phyloP scores from a whole-genome alignment of 2,113 vertebrate species.

The Cololabis saira region DNA sequence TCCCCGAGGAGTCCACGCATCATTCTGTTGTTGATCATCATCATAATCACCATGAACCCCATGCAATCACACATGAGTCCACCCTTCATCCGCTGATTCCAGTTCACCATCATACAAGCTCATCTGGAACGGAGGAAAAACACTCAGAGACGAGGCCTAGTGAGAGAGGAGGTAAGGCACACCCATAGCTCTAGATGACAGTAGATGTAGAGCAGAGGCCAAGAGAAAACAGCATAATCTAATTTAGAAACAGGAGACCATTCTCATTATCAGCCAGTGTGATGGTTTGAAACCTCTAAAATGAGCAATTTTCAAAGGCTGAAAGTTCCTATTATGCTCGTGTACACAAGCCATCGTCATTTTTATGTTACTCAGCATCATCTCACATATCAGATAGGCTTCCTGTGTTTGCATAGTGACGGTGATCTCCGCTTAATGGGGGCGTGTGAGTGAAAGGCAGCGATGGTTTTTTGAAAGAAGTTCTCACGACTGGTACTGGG shows the following conservation, averaged over 20 bases:
- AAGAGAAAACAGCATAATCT: constrained; percentile 38
- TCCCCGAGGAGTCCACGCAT: constrained; percentile 28
- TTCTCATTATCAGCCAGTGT: constrained; percentile 17
- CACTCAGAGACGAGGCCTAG: constrained; percentile 26
- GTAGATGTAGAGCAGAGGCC: constrained; percentile 25
- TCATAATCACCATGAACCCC: constrained; percentile 18
- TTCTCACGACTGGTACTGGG: background rate
- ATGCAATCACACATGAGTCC: constrained; percentile 22
- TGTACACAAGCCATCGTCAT: constrained; percentile 24
- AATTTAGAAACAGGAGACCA: constrained; percentile 36
- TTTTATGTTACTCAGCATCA: constrained; percentile 41
- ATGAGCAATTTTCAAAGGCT: constrained; percentile 29
- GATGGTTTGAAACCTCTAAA: constrained; percentile 28
- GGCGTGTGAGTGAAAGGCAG: constrained; percentile 8
- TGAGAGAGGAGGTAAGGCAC: constrained; percentile 62
- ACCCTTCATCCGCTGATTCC: constrained; percentile 1
- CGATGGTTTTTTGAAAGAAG: constrained; percentile 8
- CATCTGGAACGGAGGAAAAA: constrained; percentile 18
- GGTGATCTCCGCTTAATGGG: background rate
- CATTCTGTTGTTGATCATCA: constrained; percentile 22
- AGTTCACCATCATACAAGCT: constrained; percentile 12
- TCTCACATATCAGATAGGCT: constrained; percentile 45
- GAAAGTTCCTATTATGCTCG: constrained; percentile 33
- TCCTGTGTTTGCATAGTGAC: constrained; percentile 48
- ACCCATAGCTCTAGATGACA: constrained; percentile 27